A percentile compares a stretch with the other conserved stretches of the same genome.
Evolutionary conservation across 2,888 invertebrate species (phyloP).

Genomic region (Diachrysia chrysitis): DNA sequence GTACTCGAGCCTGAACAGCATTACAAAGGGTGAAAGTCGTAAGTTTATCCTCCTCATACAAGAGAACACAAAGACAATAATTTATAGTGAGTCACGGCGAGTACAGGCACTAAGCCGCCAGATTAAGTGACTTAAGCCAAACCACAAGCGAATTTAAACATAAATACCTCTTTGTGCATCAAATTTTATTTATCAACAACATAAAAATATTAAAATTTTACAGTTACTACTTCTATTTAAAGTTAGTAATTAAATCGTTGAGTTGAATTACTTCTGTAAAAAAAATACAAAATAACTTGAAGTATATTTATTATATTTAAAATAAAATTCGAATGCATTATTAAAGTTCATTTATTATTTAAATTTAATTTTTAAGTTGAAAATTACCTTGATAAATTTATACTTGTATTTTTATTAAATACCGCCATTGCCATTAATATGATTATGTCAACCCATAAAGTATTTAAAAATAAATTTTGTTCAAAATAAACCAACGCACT

Average conservation of each 20-base stretch:
- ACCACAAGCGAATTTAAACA: conserved; percentile 75
- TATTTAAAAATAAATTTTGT: not conserved
- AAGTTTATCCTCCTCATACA: conserved; percentile 71
- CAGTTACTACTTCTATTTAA: conserved; percentile 25
- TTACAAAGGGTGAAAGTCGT: conserved; percentile 67
- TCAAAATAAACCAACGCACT: conserved; percentile 4
- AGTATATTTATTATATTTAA: not conserved
- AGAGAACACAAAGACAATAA: conserved; percentile 79
- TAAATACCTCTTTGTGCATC: conserved; percentile 66
- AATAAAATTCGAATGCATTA: no score
- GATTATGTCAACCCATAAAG: not conserved
- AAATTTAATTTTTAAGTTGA: not conserved
- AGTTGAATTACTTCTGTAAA: not conserved
- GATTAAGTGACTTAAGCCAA: conserved; percentile 73
- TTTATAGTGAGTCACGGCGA: conserved; percentile 74
- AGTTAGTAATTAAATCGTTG: conserved; percentile 9
- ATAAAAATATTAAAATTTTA: no score
- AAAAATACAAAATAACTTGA: not conserved
- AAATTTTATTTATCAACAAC: conserved; percentile 63
- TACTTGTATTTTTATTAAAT: not conserved
- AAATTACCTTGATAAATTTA: no score
- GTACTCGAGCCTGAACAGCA: conserved; percentile 50
- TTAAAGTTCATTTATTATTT: no score
- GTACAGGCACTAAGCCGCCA: conserved; percentile 74
- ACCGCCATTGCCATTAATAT: not conserved